A percentile compares a stretch with the other conserved stretches of the same genome.
phyloP scores from a whole-genome alignment of 2,113 vertebrate species.

The Crotalus viridis region DNA sequence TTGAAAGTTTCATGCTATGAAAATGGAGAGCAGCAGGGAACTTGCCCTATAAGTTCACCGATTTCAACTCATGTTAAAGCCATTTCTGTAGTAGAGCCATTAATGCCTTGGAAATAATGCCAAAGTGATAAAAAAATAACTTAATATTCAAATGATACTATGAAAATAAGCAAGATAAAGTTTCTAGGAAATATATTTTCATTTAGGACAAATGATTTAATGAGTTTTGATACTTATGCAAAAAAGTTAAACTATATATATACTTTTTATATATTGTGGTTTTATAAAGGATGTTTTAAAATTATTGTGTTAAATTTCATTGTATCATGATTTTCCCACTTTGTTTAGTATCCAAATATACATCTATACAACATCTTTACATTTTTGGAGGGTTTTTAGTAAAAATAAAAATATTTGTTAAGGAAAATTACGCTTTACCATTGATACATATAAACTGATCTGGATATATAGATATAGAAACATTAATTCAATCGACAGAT shows the following conservation, averaged over 20 bases:
- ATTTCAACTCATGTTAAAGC: background rate
- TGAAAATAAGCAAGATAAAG: slow-evolving; percentile 19
- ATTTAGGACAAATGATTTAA: slow-evolving; percentile 3
- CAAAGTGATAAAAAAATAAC: background rate
- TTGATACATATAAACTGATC: background rate
- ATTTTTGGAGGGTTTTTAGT: background rate
- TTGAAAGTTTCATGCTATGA: background rate
- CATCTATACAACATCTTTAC: slow-evolving; percentile 14
- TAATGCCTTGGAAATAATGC: background rate
- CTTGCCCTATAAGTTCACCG: too few species aligned
- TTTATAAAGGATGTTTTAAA: background rate
- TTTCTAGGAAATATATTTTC: slow-evolving; percentile 1
- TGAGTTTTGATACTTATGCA: background rate
- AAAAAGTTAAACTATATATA: slow-evolving; percentile 27
- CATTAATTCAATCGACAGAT: background rate
- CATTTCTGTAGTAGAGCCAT: background rate
- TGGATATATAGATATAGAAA: background rate
- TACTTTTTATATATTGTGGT: slow-evolving; percentile 9
- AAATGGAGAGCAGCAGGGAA: background rate
- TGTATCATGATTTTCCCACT: background rate
- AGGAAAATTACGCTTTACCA: accelerated
- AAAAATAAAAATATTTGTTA: slow-evolving; percentile 30
- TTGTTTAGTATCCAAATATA: background rate
- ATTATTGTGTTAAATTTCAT: slow-evolving; percentile 4
- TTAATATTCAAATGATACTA: slow-evolving; percentile 2